Percentiles rank a stretch among this genome's conserved stretches.
These are phyloP conservation scores for Etheostoma spectabile DNA, from an alignment of 2,113 vertebrate genomes.

Conservation along the genomic window DNA sequence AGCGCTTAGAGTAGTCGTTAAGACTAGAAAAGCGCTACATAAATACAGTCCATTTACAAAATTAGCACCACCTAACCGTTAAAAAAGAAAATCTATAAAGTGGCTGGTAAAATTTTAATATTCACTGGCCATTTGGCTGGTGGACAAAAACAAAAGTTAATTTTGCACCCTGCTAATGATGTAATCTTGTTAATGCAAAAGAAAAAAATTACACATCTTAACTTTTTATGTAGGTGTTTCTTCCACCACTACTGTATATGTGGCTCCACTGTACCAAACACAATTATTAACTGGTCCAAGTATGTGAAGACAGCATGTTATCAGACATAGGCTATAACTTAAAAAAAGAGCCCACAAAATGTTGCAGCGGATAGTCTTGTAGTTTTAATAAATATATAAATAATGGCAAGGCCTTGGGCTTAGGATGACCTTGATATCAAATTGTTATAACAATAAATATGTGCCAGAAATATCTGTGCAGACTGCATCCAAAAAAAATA, in stretches of 20 bases:
- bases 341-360: not conserved
- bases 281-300: not conserved
- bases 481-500: constrained; percentile 12
- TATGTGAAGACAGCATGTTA: not conserved
- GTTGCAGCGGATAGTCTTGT: not conserved
- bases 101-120: too few relatives aligned
- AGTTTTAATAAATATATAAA: constrained; percentile 7
- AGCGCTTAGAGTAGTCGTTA: too few relatives aligned
- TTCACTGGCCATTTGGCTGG: too few relatives aligned
- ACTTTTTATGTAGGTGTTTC: not conserved
- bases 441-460: constrained; percentile 6
- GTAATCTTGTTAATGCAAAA: not conserved
- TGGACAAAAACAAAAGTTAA: too few relatives aligned
- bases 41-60: too few relatives aligned
- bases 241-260: not conserved
- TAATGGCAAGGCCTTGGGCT: not conserved
- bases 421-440: constrained; percentile 16
- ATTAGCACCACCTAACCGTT: too few relatives aligned
- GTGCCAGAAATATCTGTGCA: not conserved
- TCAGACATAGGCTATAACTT: not conserved
- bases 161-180: not conserved
- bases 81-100: too few relatives aligned
- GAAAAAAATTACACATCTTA: not conserved
- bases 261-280: not conserved
- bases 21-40: too few relatives aligned